Conservation (phyloP, 2,888 invertebrate species). For the Plebejus anna region DNA sequence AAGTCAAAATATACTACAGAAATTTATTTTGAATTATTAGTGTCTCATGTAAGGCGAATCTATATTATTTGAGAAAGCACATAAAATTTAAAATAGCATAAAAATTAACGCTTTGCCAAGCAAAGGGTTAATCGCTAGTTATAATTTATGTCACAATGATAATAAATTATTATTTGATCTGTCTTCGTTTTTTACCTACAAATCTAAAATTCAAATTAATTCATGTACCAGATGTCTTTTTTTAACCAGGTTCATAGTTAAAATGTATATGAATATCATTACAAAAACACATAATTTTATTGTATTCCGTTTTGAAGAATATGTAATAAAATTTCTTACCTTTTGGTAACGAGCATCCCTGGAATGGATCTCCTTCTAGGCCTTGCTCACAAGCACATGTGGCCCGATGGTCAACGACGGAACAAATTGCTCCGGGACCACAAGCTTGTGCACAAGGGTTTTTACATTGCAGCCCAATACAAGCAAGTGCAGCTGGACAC, state of each 20-base stretch:
- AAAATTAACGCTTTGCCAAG: constrained; percentile 74
- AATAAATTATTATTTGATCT: background rate
- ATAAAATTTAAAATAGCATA: constrained; percentile 59
- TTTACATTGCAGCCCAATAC: constrained; percentile 81
- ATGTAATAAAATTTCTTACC: constrained; percentile 49
- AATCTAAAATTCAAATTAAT: background rate
- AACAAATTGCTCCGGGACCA: constrained; percentile 78
- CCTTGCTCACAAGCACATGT: constrained; percentile 82
- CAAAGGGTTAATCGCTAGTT: constrained; percentile 66
- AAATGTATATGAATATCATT: background rate
- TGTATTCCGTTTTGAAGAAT: constrained; percentile 11
- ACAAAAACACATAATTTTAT: background rate
- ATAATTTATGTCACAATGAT: constrained; percentile 22
- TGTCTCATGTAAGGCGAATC: constrained; percentile 72
- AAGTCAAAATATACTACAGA: constrained; percentile 58
- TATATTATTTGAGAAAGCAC: constrained; percentile 54
- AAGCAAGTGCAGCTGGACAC: constrained; percentile 83
- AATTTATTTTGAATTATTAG: constrained; percentile 62
- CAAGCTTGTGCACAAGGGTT: constrained; percentile 85
- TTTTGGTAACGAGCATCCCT: constrained; percentile 69
- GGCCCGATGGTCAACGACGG: constrained; percentile 82
- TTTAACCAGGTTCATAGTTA: background rate
- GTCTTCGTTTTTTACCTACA: constrained; percentile 2
- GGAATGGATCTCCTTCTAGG: constrained; percentile 83
- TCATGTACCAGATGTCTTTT: background rate